Evolutionary conservation across 2,888 invertebrate species (phyloP).

Genomic region (Melieria crassipennis): DNA sequence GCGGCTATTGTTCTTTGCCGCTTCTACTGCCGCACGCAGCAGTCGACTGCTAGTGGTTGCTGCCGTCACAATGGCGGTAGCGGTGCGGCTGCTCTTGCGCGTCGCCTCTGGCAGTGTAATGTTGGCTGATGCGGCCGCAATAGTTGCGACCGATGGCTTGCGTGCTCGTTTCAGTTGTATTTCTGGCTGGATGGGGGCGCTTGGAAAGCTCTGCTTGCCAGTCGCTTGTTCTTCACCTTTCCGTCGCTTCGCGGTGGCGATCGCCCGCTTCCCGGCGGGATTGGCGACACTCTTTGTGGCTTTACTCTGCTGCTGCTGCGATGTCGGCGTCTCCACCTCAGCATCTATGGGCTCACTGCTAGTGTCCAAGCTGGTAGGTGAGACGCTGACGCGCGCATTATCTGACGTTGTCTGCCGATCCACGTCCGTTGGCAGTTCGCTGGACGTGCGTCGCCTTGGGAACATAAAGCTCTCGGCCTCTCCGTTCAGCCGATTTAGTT

Average conservation of each 20-base stretch:
- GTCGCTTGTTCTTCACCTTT: slow-evolving; percentile 44
- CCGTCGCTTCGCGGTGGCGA: slow-evolving; percentile 48
- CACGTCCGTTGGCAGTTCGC: slow-evolving; percentile 67
- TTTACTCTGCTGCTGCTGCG: neutral
- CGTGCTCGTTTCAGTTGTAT: slow-evolving; percentile 47
- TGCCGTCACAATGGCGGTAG: slow-evolving; percentile 61
- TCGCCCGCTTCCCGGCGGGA: slow-evolving; percentile 41
- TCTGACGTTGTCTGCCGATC: slow-evolving; percentile 68
- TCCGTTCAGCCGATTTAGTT: slow-evolving; percentile 79
- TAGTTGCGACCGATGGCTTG: slow-evolving; percentile 28
- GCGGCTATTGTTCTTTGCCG: slow-evolving; percentile 44
- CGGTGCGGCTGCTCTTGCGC: slow-evolving; percentile 59
- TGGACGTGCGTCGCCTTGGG: slow-evolving; percentile 70
- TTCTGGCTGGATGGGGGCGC: slow-evolving; percentile 66
- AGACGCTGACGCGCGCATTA: slow-evolving; percentile 16
- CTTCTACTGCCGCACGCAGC: slow-evolving; percentile 51
- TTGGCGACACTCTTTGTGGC: neutral
- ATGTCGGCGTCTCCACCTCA: slow-evolving; percentile 8
- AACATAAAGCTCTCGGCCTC: slow-evolving; percentile 91
- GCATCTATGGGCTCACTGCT: slow-evolving; percentile 33
- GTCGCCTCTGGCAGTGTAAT: slow-evolving; percentile 51
- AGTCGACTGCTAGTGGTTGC: slow-evolving; percentile 59
- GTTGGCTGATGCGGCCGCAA: slow-evolving; percentile 16
- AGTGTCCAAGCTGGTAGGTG: slow-evolving; percentile 47
- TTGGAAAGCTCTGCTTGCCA: slow-evolving; percentile 61